Evolutionary conservation across 2,113 vertebrate genomes (phyloP).

Genomic region (Nothoprocta pentlandii): DNA sequence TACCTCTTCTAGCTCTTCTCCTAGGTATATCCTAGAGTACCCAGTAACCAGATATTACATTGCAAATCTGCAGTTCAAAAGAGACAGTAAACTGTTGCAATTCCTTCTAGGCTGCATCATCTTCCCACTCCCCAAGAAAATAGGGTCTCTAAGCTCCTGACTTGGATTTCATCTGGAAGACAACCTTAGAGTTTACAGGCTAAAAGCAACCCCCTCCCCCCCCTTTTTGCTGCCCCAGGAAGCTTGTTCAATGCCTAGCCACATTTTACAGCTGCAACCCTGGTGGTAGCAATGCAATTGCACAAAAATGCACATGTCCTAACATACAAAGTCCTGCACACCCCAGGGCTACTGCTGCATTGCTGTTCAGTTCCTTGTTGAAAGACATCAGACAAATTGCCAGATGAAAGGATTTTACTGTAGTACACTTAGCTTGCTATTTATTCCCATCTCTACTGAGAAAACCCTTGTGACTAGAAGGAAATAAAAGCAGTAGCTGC

Average conservation of each 20-base stretch:
- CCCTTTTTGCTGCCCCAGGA: not conserved
- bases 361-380: not conserved
- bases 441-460: not conserved
- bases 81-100: not conserved
- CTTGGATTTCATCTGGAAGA: not conserved
- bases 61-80: not conserved
- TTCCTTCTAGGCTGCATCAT: not conserved
- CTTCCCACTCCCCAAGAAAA: not conserved
- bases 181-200: not conserved
- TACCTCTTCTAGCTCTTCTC: not conserved
- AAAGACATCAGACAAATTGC: not conserved
- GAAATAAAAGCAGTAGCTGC: not conserved
- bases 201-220: not conserved
- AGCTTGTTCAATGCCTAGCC: fast-evolving
- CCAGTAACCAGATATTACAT: not conserved
- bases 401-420: not conserved
- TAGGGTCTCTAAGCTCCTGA: not conserved
- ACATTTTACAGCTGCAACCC: not conserved
- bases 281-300: not conserved
- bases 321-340: not conserved
- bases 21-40: not conserved
- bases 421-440: not conserved
- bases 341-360: not conserved
- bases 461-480: not conserved
- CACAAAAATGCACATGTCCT: not conserved